phyloP scores from a whole-genome alignment of 2,888 invertebrate genomes.

The Oscheius onirici region DNA sequence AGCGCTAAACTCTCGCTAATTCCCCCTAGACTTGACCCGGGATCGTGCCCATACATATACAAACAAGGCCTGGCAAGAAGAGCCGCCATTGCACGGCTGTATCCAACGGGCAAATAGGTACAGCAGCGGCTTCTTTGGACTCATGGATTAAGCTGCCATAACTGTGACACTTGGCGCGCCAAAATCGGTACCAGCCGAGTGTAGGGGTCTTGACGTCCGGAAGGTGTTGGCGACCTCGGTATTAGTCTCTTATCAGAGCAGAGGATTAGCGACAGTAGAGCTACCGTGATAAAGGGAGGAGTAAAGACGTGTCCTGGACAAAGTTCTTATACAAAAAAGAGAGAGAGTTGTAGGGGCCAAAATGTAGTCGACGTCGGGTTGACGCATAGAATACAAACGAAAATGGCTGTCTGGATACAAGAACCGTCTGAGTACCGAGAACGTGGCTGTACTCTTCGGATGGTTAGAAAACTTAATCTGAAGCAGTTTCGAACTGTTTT shows the following conservation, averaged over 20 bases:
- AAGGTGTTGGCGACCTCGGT: slow-evolving; percentile 26
- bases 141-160: slow-evolving; percentile 9
- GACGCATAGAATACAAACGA: not conserved
- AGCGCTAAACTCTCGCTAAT: slow-evolving; percentile 22
- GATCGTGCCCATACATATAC: slow-evolving; percentile 20
- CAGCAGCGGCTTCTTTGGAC: slow-evolving; percentile 17
- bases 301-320: not conserved
- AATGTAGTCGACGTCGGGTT: not conserved
- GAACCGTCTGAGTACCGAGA: not conserved
- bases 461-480: too few species aligned
- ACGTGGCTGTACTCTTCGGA: too few species aligned
- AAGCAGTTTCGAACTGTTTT: too few species aligned
- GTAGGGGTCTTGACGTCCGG: not conserved
- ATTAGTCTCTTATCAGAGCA: slow-evolving; percentile 16
- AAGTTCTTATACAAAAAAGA: not conserved
- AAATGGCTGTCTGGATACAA: not conserved
- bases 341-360: not conserved
- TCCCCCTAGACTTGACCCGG: slow-evolving; percentile 13
- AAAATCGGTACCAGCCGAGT: slow-evolving; percentile 17
- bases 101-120: slow-evolving; percentile 19
- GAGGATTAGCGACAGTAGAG: slow-evolving; percentile 27
- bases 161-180: slow-evolving; percentile 18
- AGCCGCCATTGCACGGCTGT: slow-evolving; percentile 13
- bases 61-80: slow-evolving; percentile 10
- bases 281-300: slow-evolving; percentile 31